Percentiles rank a stretch among this genome's conserved stretches.
Evolutionary conservation across 2,888 invertebrate species (phyloP).

Genomic region (Leucophenga maculata): DNA sequence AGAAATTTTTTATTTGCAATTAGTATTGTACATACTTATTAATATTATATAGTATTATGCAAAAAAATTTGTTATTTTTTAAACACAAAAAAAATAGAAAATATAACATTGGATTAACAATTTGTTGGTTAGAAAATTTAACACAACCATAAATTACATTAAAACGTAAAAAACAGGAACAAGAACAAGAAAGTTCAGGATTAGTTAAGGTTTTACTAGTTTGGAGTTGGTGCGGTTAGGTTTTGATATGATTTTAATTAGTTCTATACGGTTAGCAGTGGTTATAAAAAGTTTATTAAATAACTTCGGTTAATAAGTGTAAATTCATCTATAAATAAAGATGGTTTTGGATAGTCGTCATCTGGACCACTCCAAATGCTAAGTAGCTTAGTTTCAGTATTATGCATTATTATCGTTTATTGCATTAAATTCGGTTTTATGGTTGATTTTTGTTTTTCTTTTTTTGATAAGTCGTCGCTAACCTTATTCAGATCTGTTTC

Average conservation of each 20-base stretch:
- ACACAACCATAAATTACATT: background rate
- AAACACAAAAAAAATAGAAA: constrained; percentile 5
- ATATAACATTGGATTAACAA: background rate
- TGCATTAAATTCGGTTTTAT: background rate
- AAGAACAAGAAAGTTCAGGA: background rate
- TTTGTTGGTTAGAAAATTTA: background rate
- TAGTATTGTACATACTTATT: background rate
- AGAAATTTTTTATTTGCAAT: background rate
- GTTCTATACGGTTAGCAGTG: background rate
- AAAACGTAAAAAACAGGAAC: background rate
- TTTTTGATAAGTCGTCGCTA: constrained; percentile 53
- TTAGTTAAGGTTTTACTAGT: background rate
- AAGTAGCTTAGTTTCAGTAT: background rate
- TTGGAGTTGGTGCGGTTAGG: background rate
- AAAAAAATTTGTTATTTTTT: constrained; percentile 25
- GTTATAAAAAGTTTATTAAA: background rate
- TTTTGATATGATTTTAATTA: background rate
- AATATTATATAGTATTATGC: background rate
- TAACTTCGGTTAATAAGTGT: background rate
- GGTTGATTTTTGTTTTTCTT: background rate
- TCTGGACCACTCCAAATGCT: background rate
- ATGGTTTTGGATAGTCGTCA: background rate
- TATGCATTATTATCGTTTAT: background rate
- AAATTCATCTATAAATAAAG: too few relatives aligned
- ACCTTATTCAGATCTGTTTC: constrained; percentile 66